A percentile compares a stretch with the other conserved stretches of the same genome.
phyloP scores from a whole-genome alignment of 2,797 vertebrate genomes.

The Ctenopoma kingsleyae region DNA sequence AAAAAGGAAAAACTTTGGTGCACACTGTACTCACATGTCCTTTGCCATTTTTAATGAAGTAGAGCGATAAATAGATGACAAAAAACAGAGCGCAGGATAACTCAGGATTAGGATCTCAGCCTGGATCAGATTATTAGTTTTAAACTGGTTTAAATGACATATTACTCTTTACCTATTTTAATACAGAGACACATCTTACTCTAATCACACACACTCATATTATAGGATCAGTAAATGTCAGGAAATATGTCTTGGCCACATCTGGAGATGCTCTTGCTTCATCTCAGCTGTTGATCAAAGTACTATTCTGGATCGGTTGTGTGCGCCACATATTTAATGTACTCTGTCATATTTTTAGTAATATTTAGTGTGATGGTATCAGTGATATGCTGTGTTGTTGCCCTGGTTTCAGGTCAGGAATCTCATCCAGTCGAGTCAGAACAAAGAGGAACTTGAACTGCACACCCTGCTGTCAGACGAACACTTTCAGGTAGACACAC shows the following conservation, averaged over 20 bases:
- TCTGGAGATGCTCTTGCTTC: too few species aligned
- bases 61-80: constrained; percentile 2
- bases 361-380: not conserved
- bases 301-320: not conserved
- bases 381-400: not conserved
- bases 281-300: not conserved
- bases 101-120: not conserved
- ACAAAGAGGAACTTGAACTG: constrained; percentile 95
- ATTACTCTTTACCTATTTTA: not conserved
- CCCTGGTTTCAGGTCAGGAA: constrained; percentile 87
- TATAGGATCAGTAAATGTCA: not conserved
- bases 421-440: constrained; percentile 89
- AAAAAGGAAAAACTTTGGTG: constrained; percentile 21
- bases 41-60: constrained; percentile 18
- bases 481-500: constrained; percentile 89
- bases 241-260: not conserved
- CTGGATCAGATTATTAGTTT: not conserved
- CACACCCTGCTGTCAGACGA: constrained; percentile 88
- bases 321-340: not conserved
- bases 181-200: not conserved
- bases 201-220: not conserved
- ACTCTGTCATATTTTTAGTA: not conserved
- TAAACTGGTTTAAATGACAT: not conserved
- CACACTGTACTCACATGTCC: constrained; percentile 4
- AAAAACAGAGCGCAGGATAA: not conserved